phyloP scores from a whole-genome alignment of 2,797 vertebrate genomes.

The Siniperca undulata region DNA sequence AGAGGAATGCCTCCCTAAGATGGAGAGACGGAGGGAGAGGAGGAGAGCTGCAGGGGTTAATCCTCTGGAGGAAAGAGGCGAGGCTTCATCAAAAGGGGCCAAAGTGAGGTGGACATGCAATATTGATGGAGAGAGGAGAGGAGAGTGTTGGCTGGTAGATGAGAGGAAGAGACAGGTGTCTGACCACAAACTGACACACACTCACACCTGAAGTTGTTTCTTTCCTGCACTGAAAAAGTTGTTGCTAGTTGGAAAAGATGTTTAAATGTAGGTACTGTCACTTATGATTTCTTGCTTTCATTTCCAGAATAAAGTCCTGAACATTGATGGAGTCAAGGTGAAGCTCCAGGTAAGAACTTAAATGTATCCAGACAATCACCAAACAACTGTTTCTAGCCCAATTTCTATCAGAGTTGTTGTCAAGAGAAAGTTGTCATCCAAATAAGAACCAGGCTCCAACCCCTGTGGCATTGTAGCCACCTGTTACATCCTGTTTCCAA shows the following conservation, averaged over 20 bases:
- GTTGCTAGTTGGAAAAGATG: slow-evolving; percentile 8
- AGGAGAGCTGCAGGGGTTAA: slow-evolving; percentile 50
- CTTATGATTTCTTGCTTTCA: slow-evolving; percentile 51
- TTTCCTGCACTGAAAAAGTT: slow-evolving; percentile 1
- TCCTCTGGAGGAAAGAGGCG: slow-evolving; percentile 50
- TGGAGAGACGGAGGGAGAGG: slow-evolving; percentile 4
- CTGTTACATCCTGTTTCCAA: slow-evolving; percentile 25
- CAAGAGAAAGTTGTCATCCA: slow-evolving; percentile 8
- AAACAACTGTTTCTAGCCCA: not conserved
- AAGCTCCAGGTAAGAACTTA: slow-evolving; percentile 91
- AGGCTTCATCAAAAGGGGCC: slow-evolving; percentile 60
- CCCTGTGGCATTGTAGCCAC: not conserved
- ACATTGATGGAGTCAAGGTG: slow-evolving; percentile 93
- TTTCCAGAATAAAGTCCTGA: slow-evolving; percentile 97
- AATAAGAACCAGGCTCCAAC: not conserved
- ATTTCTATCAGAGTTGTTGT: not conserved
- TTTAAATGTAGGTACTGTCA: slow-evolving; percentile 28
- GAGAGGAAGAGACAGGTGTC: slow-evolving; percentile 39
- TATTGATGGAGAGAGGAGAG: slow-evolving; percentile 61
- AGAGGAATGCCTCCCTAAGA: slow-evolving; percentile 40
- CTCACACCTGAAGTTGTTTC: slow-evolving; percentile 7
- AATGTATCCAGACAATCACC: slow-evolving; percentile 17
- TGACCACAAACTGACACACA: slow-evolving; percentile 24
- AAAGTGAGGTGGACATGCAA: slow-evolving; percentile 63
- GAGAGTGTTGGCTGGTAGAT: slow-evolving; percentile 28